A percentile compares a stretch with the other conserved stretches of the same genome.
Conservation (phyloP, 2,888 invertebrate genomes). For the Drosophila phalerata region DNA sequence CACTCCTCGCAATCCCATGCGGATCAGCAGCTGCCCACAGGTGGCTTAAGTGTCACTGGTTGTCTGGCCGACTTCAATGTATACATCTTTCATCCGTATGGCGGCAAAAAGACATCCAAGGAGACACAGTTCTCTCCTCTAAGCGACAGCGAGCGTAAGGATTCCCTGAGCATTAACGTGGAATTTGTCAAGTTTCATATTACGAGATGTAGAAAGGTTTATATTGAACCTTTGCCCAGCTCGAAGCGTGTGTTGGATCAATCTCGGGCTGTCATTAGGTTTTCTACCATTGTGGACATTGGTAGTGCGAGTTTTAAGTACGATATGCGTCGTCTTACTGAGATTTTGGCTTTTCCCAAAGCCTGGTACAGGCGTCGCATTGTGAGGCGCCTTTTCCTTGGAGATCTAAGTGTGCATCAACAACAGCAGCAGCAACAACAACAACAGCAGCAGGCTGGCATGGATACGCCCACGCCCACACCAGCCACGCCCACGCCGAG, state of each 20-base stretch:
- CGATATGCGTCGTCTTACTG: constrained; percentile 98
- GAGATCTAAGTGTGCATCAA: constrained; percentile 91
- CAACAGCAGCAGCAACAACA: constrained; percentile 68
- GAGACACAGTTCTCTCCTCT: constrained; percentile 95
- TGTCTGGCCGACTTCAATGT: constrained; percentile 98
- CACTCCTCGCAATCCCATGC: constrained; percentile 54
- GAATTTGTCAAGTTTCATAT: constrained; percentile 98
- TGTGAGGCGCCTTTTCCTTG: constrained; percentile 95
- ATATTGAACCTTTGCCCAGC: constrained; percentile 87
- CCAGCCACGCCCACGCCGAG: constrained; percentile 77
- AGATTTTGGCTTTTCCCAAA: constrained; percentile 98
- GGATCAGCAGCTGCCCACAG: constrained; percentile 82
- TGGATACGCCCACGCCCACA: constrained; percentile 65
- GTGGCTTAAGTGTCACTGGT: constrained; percentile 92
- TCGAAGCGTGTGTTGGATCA: constrained; percentile 87
- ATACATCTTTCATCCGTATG: constrained; percentile 99
- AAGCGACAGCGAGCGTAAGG: constrained; percentile 95
- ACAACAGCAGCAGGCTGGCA: constrained; percentile 66
- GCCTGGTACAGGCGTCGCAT: constrained; percentile 99
- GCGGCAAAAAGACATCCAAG: constrained; percentile 92
- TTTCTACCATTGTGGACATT: constrained; percentile 97
- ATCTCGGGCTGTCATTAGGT: constrained; percentile 94
- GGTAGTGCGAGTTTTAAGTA: constrained; percentile 99
- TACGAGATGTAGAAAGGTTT: constrained; percentile 95
- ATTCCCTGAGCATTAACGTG: constrained; percentile 97